phyloP scores from a whole-genome alignment of 2,797 vertebrate genomes.

The Manis javanica region DNA sequence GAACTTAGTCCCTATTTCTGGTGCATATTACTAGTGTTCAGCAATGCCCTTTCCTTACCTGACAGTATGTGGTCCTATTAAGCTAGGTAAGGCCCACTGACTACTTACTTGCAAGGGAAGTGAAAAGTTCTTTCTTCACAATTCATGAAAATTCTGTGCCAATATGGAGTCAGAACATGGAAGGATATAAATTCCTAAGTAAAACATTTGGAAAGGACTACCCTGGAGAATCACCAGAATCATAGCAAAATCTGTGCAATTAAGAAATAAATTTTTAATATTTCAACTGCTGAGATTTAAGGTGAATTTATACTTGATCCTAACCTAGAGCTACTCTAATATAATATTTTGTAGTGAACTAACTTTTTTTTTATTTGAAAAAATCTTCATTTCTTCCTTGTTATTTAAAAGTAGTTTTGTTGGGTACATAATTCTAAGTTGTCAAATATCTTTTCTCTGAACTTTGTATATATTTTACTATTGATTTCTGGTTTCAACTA shows the following conservation, averaged over 20 bases:
- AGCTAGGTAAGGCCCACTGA: not conserved
- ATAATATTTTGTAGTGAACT: not conserved
- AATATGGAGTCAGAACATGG: not conserved
- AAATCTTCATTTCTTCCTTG: not conserved
- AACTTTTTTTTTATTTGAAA: not conserved
- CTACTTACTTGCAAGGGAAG: not conserved
- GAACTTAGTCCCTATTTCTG: not conserved
- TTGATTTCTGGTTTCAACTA: not conserved
- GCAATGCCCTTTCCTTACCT: not conserved
- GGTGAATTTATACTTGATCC: not conserved
- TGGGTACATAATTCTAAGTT: not conserved
- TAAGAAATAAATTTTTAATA: not conserved
- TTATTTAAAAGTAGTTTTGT: not conserved
- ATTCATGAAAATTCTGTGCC: not conserved
- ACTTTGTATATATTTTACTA: not conserved
- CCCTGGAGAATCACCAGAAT: not conserved
- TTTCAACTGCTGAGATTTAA: not conserved
- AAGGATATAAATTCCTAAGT: not conserved
- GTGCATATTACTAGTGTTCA: not conserved
- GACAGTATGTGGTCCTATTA: not conserved
- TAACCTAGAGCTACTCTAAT: not conserved
- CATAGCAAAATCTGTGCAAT: not conserved
- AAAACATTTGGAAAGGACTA: not conserved
- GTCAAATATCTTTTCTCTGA: not conserved
- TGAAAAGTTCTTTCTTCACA: not conserved